Conservation (phyloP, 2,888 invertebrate genomes). For the Protodeltote pygarga region DNA sequence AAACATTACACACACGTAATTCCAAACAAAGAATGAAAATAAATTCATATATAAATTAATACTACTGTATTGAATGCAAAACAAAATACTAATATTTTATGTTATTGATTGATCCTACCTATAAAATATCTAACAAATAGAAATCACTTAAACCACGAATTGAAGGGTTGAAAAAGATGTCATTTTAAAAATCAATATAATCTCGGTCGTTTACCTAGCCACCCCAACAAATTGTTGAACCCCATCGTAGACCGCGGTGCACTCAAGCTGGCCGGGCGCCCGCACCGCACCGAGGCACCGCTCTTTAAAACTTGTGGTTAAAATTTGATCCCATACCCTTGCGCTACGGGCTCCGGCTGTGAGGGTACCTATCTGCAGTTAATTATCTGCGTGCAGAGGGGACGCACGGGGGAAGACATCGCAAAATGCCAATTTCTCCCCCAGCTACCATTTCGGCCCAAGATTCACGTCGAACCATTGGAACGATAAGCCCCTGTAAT, state of each 20-base stretch:
- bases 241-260: conserved; percentile 67
- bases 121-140: too few relatives aligned
- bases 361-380: conserved; percentile 83
- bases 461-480: conserved; percentile 70
- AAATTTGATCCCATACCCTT: conserved; percentile 78
- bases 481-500: conserved; percentile 75
- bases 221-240: conserved; percentile 81
- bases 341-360: conserved; percentile 58
- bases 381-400: conserved; percentile 81
- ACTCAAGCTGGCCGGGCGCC: conserved; percentile 53
- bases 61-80: too few relatives aligned
- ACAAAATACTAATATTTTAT: too few relatives aligned
- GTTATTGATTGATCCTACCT: too few relatives aligned
- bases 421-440: conserved; percentile 77
- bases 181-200: conserved; percentile 82
- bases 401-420: conserved; percentile 71
- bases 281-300: conserved; percentile 63
- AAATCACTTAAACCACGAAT: conserved; percentile 18
- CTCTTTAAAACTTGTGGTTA: conserved; percentile 81
- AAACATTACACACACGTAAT: too few relatives aligned
- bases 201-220: conserved; percentile 80
- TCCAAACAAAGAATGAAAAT: conserved; percentile 3
- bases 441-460: conserved; percentile 59
- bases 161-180: conserved; percentile 66
- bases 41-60: background rate